Evolutionary conservation across 2,113 vertebrate genomes (phyloP).

Genomic region (Neodon shergylaensis): DNA sequence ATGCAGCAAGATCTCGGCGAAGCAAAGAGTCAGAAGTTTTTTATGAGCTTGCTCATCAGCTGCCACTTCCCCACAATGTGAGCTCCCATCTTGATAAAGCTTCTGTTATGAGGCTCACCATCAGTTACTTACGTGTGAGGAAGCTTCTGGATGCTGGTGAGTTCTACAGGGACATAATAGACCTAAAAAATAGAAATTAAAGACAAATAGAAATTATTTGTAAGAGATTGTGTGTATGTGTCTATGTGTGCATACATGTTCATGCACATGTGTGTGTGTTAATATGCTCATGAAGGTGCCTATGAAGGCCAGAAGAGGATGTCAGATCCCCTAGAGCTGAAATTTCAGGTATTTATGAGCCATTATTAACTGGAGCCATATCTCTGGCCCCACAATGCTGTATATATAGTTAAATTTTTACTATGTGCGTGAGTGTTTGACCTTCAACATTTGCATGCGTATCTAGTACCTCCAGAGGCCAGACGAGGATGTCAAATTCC

Average conservation of each 20-base stretch:
- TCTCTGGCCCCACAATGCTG: not conserved
- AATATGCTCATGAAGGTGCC: not conserved
- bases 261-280: not conserved
- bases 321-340: not conserved
- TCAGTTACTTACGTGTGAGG: constrained; percentile 97
- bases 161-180: not conserved
- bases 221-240: not conserved
- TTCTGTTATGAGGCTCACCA: constrained; percentile 97
- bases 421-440: not conserved
- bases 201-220: constrained; percentile 57
- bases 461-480: not conserved
- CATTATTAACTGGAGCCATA: not conserved
- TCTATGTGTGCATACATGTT: not conserved
- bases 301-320: not conserved
- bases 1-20: constrained; percentile 94
- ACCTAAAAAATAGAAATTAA: constrained; percentile 40
- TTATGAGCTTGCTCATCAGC: constrained; percentile 95
- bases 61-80: constrained; percentile 95
- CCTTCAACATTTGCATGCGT: not conserved
- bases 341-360: not conserved
- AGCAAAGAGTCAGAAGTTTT: constrained; percentile 98
- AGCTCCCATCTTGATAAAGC: constrained; percentile 97
- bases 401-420: not conserved
- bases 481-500: not conserved
- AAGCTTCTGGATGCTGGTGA: constrained; percentile 92